phyloP scores from a whole-genome alignment of 1,140 invertebrate genomes.

The Drosophila obscura region DNA sequence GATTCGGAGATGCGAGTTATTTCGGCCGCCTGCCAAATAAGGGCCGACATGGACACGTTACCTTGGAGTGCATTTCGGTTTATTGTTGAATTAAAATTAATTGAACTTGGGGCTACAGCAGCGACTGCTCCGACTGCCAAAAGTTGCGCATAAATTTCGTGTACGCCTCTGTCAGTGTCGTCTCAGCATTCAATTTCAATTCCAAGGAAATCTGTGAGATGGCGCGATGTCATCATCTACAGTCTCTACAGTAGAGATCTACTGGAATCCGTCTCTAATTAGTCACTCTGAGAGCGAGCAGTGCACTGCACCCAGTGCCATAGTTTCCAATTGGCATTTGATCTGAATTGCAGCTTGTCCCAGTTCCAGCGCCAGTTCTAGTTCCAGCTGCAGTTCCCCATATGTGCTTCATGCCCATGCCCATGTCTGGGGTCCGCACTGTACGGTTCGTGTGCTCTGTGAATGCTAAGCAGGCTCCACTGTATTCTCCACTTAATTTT shows the following conservation, averaged over 20 bases:
- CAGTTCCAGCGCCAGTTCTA: conserved; percentile 10
- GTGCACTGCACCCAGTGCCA: conserved; percentile 17
- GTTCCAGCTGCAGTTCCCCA: conserved; percentile 26
- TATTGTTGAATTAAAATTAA: conserved; percentile 77
- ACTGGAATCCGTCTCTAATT: conserved; percentile 18
- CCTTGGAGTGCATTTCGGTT: conserved; percentile 57
- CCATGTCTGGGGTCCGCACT: neutral
- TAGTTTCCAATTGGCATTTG: conserved; percentile 55
- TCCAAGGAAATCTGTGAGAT: conserved; percentile 72
- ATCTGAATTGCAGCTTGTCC: conserved; percentile 49
- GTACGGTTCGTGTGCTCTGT: conserved; percentile 27
- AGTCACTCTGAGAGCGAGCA: conserved; percentile 11
- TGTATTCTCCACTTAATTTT: conserved; percentile 66
- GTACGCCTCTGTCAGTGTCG: conserved; percentile 34
- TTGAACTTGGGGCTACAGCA: conserved; percentile 51
- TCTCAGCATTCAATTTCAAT: conserved; percentile 67
- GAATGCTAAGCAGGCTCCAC: conserved; percentile 57
- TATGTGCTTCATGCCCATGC: conserved; percentile 22
- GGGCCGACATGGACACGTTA: conserved; percentile 63
- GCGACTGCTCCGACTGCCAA: conserved; percentile 23
- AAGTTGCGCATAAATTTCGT: conserved; percentile 68
- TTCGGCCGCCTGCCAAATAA: conserved; percentile 63
- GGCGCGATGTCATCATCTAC: conserved; percentile 66
- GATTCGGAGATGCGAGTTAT: conserved; percentile 39
- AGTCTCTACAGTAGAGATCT: conserved; percentile 11